Evolutionary conservation across 2,113 vertebrate genomes (phyloP).

Genomic region (Chloropsis hardwickii): DNA sequence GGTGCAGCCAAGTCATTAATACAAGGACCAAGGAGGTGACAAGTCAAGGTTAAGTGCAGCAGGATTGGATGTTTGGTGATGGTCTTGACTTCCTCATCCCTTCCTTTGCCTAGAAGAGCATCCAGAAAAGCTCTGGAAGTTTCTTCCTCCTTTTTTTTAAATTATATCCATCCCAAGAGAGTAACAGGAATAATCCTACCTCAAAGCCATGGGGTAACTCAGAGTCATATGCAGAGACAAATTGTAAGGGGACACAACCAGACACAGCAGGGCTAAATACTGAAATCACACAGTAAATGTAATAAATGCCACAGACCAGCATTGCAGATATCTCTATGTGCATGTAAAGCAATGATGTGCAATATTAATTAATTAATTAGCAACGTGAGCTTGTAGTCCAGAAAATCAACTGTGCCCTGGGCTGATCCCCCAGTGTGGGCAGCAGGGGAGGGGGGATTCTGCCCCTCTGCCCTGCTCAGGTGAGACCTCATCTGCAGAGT

Average conservation of each 20-base stretch:
- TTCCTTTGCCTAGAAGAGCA: neutral
- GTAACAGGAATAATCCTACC: neutral
- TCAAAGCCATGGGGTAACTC: neutral
- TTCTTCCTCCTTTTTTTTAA: neutral
- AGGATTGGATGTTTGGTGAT: neutral
- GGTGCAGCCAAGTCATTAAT: neutral
- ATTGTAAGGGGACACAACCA: neutral
- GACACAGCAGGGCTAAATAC: neutral
- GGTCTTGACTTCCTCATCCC: neutral
- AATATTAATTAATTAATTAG: too few relatives aligned
- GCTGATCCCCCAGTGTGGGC: fast-evolving
- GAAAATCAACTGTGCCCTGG: too few relatives aligned
- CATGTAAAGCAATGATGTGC: neutral
- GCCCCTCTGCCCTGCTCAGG: fast-evolving
- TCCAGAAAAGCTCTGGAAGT: neutral
- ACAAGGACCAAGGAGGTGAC: neutral
- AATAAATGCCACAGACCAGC: fast-evolving
- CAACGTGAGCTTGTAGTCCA: neutral
- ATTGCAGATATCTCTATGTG: fast-evolving
- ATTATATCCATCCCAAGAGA: neutral
- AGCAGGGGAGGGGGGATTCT: neutral
- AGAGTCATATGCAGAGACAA: fast-evolving
- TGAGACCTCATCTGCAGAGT: neutral
- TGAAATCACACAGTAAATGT: neutral
- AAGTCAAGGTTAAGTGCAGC: neutral